phyloP scores from a whole-genome alignment of 2,888 invertebrate species.

The Ochropleura leucogaster region DNA sequence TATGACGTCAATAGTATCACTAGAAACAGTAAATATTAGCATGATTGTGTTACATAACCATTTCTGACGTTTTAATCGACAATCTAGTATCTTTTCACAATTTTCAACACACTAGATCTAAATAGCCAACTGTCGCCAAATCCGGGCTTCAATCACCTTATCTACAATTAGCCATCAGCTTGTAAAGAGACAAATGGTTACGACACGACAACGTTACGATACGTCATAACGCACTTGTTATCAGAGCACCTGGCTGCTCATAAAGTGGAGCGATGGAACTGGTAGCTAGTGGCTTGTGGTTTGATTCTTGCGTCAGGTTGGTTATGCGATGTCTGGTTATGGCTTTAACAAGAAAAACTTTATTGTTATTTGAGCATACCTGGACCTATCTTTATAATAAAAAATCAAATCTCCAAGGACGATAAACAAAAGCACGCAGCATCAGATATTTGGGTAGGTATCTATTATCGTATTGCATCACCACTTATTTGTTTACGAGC shows the following conservation, averaged over 20 bases:
- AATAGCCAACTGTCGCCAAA: constrained; percentile 35
- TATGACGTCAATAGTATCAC: not conserved
- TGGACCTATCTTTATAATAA: not conserved
- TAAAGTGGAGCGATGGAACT: constrained; percentile 58
- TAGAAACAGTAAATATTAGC: not conserved
- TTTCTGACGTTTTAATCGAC: constrained; percentile 3
- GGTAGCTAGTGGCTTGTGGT: constrained; percentile 41
- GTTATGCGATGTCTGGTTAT: constrained; percentile 18
- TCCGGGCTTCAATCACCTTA: constrained; percentile 31
- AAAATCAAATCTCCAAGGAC: constrained; percentile 14
- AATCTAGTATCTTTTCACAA: constrained; percentile 30
- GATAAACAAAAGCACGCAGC: constrained; percentile 11
- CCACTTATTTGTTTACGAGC: constrained; percentile 40
- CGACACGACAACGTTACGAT: constrained; percentile 23
- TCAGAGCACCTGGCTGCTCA: constrained; percentile 46
- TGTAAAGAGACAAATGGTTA: constrained; percentile 8
- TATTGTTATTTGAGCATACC: not conserved
- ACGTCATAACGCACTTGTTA: constrained; percentile 63
- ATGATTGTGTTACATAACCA: not conserved
- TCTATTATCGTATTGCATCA: constrained; percentile 42
- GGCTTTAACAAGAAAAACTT: not conserved
- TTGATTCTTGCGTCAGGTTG: constrained; percentile 61
- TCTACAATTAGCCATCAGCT: constrained; percentile 22
- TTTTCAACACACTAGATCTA: constrained; percentile 21
- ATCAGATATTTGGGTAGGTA: constrained; percentile 18